phyloP scores from a whole-genome alignment of 2,797 vertebrate genomes.

The Prionace glauca region DNA sequence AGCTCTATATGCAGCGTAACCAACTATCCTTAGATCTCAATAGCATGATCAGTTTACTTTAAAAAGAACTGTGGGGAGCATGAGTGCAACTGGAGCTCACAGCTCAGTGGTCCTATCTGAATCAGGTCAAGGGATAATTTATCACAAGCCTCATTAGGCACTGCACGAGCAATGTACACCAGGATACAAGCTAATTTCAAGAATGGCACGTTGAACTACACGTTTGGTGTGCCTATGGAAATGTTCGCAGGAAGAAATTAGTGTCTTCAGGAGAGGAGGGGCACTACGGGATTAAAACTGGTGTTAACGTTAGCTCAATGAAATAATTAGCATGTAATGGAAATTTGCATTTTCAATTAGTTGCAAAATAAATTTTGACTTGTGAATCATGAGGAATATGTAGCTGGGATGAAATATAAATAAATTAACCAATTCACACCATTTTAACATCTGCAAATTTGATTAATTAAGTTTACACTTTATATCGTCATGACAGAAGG shows the following conservation, averaged over 20 bases:
- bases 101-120: neutral
- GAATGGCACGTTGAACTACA: neutral
- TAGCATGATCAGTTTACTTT: neutral
- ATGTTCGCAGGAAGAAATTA: neutral
- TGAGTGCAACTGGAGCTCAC: neutral
- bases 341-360: neutral
- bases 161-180: neutral
- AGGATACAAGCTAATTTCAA: neutral
- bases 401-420: neutral
- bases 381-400: constrained; percentile 18
- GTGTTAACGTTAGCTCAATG: neutral
- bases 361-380: constrained; percentile 2
- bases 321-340: neutral
- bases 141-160: neutral
- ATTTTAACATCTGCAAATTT: neutral
- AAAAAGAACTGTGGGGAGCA: neutral
- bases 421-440: neutral
- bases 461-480: neutral
- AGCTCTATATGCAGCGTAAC: neutral
- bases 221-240: neutral
- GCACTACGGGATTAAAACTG: neutral
- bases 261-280: neutral
- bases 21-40: neutral
- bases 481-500: neutral
- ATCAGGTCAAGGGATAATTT: neutral